phyloP scores from a whole-genome alignment of 2,888 invertebrate genomes.

The Drosophila falleni region DNA sequence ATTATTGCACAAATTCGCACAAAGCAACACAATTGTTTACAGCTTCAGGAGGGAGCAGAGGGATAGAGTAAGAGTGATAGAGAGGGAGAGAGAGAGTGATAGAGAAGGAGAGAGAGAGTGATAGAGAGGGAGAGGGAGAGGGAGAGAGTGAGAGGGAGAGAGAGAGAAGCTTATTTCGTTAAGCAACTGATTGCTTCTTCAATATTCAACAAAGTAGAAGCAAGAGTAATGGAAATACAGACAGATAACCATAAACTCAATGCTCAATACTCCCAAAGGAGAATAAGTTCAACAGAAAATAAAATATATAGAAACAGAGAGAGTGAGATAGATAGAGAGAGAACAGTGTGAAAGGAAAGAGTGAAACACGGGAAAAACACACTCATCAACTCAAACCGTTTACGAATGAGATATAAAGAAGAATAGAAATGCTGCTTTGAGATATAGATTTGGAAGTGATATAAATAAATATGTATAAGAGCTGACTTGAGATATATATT shows the following conservation, averaged over 20 bases:
- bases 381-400: background rate
- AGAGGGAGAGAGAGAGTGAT: background rate
- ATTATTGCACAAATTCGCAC: slow-evolving; percentile 68
- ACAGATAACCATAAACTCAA: slow-evolving; percentile 7
- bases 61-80: background rate
- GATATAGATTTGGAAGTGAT: background rate
- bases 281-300: background rate
- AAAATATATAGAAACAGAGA: background rate
- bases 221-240: slow-evolving; percentile 12
- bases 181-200: slow-evolving; percentile 55
- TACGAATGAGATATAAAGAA: background rate
- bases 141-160: background rate
- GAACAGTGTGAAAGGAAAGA: background rate
- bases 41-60: slow-evolving; percentile 3
- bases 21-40: slow-evolving; percentile 49
- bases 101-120: background rate
- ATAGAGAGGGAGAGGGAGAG: slow-evolving; percentile 1
- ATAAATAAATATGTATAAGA: background rate
- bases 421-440: background rate
- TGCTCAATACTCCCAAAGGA: background rate
- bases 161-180: slow-evolving; percentile 36
- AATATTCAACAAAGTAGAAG: slow-evolving; percentile 21
- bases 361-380: background rate
- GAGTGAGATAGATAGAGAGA: too few species aligned
- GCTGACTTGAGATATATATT: background rate